Conservation (phyloP, 2,113 vertebrate species). For the Erinaceus europaeus region DNA sequence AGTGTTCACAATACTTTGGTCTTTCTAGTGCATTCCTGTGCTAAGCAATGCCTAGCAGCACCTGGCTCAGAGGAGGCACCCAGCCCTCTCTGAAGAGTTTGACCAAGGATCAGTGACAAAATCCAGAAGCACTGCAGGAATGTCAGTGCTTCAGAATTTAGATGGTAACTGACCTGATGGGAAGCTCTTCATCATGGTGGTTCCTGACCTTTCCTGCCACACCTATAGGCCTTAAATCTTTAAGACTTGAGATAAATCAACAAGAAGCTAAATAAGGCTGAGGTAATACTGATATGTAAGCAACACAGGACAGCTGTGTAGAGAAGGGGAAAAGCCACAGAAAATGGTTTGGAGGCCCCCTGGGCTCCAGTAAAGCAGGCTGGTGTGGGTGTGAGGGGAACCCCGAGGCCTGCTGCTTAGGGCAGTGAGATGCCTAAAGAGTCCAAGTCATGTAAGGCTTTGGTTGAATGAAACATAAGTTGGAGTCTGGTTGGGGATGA, state of each 20-base stretch:
- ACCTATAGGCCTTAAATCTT: neutral
- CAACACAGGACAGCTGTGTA: neutral
- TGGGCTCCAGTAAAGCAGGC: neutral
- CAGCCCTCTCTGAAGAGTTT: neutral
- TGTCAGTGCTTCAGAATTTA: neutral
- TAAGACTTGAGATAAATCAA: neutral
- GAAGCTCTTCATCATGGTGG: neutral
- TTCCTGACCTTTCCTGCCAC: neutral
- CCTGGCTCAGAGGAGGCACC: neutral
- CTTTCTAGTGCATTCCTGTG: neutral
- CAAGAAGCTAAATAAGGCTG: neutral
- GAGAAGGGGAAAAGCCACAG: neutral
- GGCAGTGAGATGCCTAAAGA: neutral
- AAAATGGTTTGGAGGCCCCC: neutral
- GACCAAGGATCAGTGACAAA: neutral
- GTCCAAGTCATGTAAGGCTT: neutral
- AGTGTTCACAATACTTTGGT: neutral
- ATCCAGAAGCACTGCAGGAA: neutral
- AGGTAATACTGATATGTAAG: neutral
- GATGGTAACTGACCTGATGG: neutral
- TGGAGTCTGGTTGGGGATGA: neutral
- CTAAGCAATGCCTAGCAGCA: neutral
- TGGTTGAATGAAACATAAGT: constrained; percentile 2
- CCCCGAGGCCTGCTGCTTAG: neutral
- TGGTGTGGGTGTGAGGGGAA: neutral